Conservation (phyloP, 2,888 invertebrate species). For the Sphecodes monilicornis region DNA sequence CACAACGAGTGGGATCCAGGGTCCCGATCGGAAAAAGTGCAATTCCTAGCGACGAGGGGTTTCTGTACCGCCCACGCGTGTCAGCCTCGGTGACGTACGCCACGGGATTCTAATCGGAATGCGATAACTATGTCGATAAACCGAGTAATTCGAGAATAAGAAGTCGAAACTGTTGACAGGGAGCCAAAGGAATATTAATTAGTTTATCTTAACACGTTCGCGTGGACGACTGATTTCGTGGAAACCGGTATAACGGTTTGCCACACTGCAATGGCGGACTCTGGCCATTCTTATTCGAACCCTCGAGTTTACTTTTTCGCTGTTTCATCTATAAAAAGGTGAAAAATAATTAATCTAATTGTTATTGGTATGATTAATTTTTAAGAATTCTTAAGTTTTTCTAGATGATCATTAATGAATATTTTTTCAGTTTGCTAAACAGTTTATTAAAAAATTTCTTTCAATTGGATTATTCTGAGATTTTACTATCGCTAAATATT, state of each 20-base stretch:
- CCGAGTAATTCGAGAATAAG: conserved; percentile 20
- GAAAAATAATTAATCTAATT: too few relatives aligned
- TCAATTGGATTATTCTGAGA: too few relatives aligned
- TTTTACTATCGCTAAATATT: too few relatives aligned
- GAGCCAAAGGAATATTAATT: conserved; percentile 41
- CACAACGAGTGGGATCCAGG: conserved; percentile 47
- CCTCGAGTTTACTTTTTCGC: neutral
- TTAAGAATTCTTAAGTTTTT: too few relatives aligned
- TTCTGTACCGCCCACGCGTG: conserved; percentile 46
- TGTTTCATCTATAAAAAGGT: too few relatives aligned
- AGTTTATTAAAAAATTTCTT: too few relatives aligned
- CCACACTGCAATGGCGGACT: neutral
- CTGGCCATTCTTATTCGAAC: neutral
- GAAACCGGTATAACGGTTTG: neutral
- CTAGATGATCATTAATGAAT: too few relatives aligned
- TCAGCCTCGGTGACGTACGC: conserved; percentile 18
- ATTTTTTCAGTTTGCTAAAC: too few relatives aligned
- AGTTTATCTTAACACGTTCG: conserved; percentile 17
- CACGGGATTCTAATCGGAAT: conserved; percentile 41
- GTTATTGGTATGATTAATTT: too few relatives aligned
- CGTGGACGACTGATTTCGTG: conserved; percentile 1
- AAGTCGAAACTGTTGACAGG: conserved; percentile 12
- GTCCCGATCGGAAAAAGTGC: conserved; percentile 6
- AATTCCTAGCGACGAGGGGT: conserved; percentile 27
- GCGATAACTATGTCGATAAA: conserved; percentile 46